phyloP scores from a whole-genome alignment of 1,140 invertebrate genomes.

The Bombus pyrosoma region DNA sequence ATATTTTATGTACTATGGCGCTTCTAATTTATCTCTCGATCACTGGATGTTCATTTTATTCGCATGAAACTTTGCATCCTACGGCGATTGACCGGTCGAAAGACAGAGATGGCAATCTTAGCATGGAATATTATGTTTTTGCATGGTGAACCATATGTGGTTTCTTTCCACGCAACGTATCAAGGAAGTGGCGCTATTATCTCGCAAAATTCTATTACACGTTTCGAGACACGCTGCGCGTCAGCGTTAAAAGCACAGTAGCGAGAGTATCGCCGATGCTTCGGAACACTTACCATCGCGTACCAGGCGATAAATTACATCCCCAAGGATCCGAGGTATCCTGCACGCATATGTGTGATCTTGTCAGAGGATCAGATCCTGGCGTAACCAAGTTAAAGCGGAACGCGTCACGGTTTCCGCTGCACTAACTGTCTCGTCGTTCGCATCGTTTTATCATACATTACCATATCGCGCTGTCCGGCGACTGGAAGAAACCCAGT shows the following conservation, averaged over 20 bases:
- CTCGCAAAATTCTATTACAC: slow-evolving; percentile 2
- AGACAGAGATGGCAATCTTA: neutral
- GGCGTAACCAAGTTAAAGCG: slow-evolving; percentile 31
- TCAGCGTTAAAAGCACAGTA: slow-evolving; percentile 7
- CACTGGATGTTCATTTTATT: neutral
- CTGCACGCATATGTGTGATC: slow-evolving; percentile 13
- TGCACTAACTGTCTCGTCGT: neutral
- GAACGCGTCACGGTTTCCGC: slow-evolving; percentile 26
- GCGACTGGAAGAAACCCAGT: neutral
- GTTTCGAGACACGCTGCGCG: neutral
- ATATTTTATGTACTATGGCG: too few species aligned
- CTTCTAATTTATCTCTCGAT: neutral
- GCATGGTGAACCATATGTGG: neutral
- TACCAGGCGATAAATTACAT: slow-evolving; percentile 29
- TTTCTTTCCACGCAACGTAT: neutral
- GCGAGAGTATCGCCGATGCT: slow-evolving; percentile 8
- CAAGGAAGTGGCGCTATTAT: neutral
- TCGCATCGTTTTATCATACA: slow-evolving; percentile 30
- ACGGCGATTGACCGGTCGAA: neutral
- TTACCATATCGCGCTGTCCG: neutral
- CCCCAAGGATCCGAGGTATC: slow-evolving; percentile 19
- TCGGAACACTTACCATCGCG: slow-evolving; percentile 7
- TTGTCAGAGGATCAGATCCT: slow-evolving; percentile 23
- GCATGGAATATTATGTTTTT: neutral
- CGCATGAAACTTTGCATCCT: neutral